Evolutionary conservation across 2,888 invertebrate genomes (phyloP).

Genomic region (Serrognathus titanus): DNA sequence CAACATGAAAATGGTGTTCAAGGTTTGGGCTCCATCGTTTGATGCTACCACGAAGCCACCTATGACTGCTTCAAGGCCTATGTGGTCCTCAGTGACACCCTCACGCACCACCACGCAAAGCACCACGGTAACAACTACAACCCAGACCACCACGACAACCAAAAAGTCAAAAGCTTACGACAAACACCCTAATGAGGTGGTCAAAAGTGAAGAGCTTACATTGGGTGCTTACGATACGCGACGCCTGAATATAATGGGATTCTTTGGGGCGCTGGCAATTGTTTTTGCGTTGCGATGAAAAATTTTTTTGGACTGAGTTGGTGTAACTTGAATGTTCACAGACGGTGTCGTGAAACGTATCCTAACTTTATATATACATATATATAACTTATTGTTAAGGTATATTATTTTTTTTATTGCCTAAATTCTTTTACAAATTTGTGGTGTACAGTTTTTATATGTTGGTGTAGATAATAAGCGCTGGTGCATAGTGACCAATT

Average conservation of each 20-base stretch:
- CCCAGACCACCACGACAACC: conserved; percentile 53
- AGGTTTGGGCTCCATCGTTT: conserved; percentile 73
- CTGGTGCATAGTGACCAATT: conserved; percentile 41
- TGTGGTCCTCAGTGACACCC: conserved; percentile 48
- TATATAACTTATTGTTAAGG: conserved; percentile 35
- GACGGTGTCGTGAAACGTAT: conserved; percentile 20
- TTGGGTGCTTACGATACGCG: conserved; percentile 50
- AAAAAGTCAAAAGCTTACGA: conserved; percentile 66
- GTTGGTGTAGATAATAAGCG: conserved; percentile 35
- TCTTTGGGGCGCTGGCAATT: conserved; percentile 32
- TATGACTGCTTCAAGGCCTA: conserved; percentile 29
- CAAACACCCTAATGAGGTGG: conserved; percentile 86
- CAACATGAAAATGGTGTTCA: conserved; percentile 93
- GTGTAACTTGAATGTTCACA: background rate
- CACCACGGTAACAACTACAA: conserved; percentile 43
- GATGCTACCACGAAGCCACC: conserved; percentile 35
- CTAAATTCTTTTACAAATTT: conserved; percentile 34
- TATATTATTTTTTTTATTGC: conserved; percentile 37
- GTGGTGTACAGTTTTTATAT: conserved; percentile 44
- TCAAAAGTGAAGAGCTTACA: conserved; percentile 89
- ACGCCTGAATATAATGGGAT: conserved; percentile 30
- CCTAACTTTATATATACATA: conserved; percentile 37
- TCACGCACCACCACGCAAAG: conserved; percentile 44
- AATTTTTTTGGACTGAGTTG: background rate
- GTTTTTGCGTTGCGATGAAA: conserved; percentile 43